Percentiles rank a stretch among this genome's conserved stretches.
Evolutionary conservation across 2,113 vertebrate genomes (phyloP).

Genomic region (Pimephales promelas): DNA sequence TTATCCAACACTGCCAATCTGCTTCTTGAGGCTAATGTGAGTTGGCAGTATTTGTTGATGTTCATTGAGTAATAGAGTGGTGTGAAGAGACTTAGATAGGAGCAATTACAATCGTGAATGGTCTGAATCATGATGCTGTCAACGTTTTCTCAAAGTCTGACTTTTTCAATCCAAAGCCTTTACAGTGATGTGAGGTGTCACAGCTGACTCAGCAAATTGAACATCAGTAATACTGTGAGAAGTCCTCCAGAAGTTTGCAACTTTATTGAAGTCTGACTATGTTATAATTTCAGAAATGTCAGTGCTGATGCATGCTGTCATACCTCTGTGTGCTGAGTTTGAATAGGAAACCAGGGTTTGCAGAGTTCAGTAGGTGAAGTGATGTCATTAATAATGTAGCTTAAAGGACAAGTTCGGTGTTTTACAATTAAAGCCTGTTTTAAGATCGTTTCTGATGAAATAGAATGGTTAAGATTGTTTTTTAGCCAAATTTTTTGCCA

Average conservation of each 20-base stretch:
- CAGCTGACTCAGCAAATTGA: conserved; percentile 28
- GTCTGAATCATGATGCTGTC: conserved; percentile 36
- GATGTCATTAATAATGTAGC: conserved; percentile 9
- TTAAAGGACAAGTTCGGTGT: no score
- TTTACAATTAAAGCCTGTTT: no score
- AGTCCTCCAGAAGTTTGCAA: neutral
- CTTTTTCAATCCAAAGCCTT: neutral
- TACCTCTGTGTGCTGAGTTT: neutral
- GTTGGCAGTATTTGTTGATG: conserved; percentile 22
- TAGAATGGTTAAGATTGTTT: no score
- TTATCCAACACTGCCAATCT: conserved; percentile 33
- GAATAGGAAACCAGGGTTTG: neutral
- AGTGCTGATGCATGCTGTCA: neutral
- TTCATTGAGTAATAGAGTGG: conserved; percentile 7
- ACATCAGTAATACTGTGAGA: neutral
- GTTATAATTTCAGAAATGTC: neutral
- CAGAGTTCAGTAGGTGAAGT: neutral
- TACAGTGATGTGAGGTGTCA: neutral
- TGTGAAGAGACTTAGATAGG: neutral
- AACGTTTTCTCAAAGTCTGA: conserved; percentile 13
- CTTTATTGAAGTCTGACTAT: neutral
- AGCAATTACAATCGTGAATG: neutral
- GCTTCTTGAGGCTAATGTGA: conserved; percentile 31
- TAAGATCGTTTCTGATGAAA: no score
- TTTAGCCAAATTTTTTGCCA: no score